These are phyloP conservation scores for Caenorhabditis sp. DNA, from an alignment of 2,888 invertebrate species.

Conservation along the genomic window DNA sequence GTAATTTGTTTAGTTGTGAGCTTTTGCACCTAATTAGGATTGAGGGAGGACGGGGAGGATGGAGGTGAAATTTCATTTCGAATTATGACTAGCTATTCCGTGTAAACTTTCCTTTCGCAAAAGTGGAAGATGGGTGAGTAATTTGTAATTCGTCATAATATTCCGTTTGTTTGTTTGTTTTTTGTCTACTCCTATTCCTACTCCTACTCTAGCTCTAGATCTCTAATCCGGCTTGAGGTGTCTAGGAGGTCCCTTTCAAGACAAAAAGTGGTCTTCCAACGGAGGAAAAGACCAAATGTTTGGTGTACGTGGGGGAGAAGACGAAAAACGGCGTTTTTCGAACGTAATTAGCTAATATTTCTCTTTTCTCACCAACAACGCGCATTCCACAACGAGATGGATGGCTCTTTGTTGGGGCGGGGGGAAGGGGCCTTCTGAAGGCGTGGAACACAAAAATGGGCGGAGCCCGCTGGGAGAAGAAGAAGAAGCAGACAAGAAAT, in stretches of 20 bases:
- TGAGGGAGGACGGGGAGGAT: neutral
- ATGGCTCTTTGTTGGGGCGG: constrained; percentile 30
- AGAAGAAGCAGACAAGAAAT: constrained; percentile 14
- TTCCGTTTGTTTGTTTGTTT: too few species aligned
- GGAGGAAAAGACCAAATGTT: constrained; percentile 41
- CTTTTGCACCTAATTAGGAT: constrained; percentile 45
- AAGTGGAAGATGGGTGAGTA: too few species aligned
- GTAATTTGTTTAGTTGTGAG: constrained; percentile 36
- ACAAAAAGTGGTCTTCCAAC: neutral
- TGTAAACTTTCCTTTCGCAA: too few species aligned
- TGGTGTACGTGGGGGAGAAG: constrained; percentile 24
- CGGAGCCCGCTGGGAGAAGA: constrained; percentile 7
- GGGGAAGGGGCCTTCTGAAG: neutral
- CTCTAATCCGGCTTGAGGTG: too few species aligned
- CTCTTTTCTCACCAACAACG: constrained; percentile 44
- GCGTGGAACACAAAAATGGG: constrained; percentile 35
- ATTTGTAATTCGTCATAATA: too few species aligned
- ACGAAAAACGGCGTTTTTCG: constrained; percentile 36
- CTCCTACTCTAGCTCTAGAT: too few species aligned
- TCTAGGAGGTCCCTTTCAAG: too few species aligned
- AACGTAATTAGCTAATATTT: constrained; percentile 65
- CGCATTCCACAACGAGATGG: constrained; percentile 20
- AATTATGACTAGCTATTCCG: too few species aligned
- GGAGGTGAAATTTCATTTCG: neutral
- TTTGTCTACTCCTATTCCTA: too few species aligned